Evolutionary conservation across 2,797 vertebrate genomes (phyloP), one percentile per base, ranked within the genome.

Genomic region (Chiroxiphia lanceolata): DNA sequence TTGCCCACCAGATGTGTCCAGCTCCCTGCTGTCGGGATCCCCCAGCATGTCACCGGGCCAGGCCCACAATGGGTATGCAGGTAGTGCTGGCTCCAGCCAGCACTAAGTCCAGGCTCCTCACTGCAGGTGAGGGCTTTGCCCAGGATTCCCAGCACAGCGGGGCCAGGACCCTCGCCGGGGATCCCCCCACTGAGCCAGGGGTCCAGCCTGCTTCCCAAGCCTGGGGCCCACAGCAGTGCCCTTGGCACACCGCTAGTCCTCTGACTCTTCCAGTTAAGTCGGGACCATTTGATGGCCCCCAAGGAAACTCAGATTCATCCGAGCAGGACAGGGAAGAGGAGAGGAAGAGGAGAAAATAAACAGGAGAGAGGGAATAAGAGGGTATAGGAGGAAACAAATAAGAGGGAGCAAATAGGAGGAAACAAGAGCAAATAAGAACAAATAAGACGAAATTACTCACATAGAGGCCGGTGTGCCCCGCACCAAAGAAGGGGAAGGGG

Each of bases 401-500:
- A 17, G 40, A 57, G 44, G 18, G 26, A 64, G 6, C 29, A 53
- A 31, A 44, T 29, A 50, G 34, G 47, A 69, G 26, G 34, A 69
- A 50, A 38, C n/a, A 53, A 31, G 33, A 40, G 36, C 36, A 63
- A 47, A 42, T 10, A 63, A 42, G 22, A 7, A 26, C 25, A 40
- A 78, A 18, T 29, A 67, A 54, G 34, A 20, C 42, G 47, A 11
- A 74, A 48, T 67, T 85, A 92, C 99, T 99, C 98, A 99, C 99
- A 93, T 99, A 99, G 96, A 99, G 99, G 67, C 98, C 99, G 4
- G 98, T 97, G 98, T 99, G 99, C 90, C 97, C 98, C 91, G 99
- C 98, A 86, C 99, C 99, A 89, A 99, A 99, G 98, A 99, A 99
- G 48, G 99, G 99, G 97, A 99, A 99, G 36, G 97, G 98, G 89